phyloP scores from a whole-genome alignment of 2,797 vertebrate species.

The Cynopterus sphinx region DNA sequence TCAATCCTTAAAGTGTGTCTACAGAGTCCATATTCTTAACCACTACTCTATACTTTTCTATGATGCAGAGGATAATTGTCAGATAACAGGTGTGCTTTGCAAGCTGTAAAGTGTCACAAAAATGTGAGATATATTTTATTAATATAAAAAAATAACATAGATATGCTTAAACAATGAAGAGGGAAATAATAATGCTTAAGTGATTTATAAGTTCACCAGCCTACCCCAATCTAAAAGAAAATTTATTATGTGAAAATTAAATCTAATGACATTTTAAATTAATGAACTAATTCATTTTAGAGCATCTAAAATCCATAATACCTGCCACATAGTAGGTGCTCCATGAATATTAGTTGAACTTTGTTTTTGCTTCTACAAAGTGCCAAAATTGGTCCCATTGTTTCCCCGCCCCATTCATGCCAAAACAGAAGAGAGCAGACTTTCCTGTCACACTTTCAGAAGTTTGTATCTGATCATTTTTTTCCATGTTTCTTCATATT shows the following conservation, averaged over 20 bases:
- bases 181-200: not conserved
- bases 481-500: not conserved
- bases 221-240: not conserved
- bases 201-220: not conserved
- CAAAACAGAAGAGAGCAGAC: not conserved
- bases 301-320: not conserved
- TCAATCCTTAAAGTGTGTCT: not conserved
- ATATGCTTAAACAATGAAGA: not conserved
- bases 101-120: not conserved
- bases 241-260: not conserved
- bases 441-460: not conserved
- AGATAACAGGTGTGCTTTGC: not conserved
- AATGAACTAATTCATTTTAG: not conserved
- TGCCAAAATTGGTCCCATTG: not conserved
- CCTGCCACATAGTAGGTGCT: not conserved
- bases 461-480: not conserved
- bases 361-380: not conserved
- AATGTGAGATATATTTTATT: not conserved
- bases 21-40: not conserved
- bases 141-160: not conserved
- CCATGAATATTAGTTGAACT: not conserved
- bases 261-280: not conserved
- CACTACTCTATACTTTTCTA: not conserved
- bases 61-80: not conserved
- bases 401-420: not conserved